Evolutionary conservation across 2,888 invertebrate genomes (phyloP), one percentile per base, ranked within the genome.

Genomic region (Folsomia manolachei): DNA sequence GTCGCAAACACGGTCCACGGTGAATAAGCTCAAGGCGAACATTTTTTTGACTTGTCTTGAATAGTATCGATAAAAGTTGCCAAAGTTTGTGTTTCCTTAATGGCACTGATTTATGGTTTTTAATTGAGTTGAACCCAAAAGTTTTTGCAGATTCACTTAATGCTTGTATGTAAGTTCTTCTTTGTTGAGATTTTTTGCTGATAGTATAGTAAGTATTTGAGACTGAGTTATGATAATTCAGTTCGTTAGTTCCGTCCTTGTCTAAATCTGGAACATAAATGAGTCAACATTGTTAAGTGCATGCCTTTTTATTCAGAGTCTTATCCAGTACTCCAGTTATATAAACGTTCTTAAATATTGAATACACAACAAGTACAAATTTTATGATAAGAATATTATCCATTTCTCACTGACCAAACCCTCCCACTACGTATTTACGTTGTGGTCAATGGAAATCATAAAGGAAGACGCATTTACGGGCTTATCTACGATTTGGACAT

Each of bases 1-100:
- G 51, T 77, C 73, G 52, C 65, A 72, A 1, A 72, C 69, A n/a
- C 77, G 67, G 9, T 75, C 75, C 73, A 77, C 70, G 18, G 24
- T 66, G n/a, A 56, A 56, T 4, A 56, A 4, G 56, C 56, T 56
- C 21, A 56, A 56, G 19, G 56, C 21, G n/a, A 4, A 14, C 56
- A 56, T 56, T 56, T 56, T n/a, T 4, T 56, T n/a, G n/a, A n/a
- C n/a, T n/a, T n/a, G n/a, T n/a, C n/a, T n/a, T n/a, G n/a, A n/a
- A n/a, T n/a, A n/a, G n/a, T n/a, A n/a, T n/a, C n/a, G n/a, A n/a
- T n/a, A n/a, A n/a, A n/a, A n/a, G n/a, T n/a, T n/a, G n/a, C n/a
- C n/a, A n/a, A n/a, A n/a, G n/a, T n/a, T n/a, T n/a, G n/a, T n/a
- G n/a, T n/a, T n/a, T n/a, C n/a, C n/a, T n/a, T n/a, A n/a, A n/a